Evolutionary conservation across 2,797 vertebrate genomes (phyloP), one percentile per base, ranked within the genome.

Genomic region (Urophycis tenuis): DNA sequence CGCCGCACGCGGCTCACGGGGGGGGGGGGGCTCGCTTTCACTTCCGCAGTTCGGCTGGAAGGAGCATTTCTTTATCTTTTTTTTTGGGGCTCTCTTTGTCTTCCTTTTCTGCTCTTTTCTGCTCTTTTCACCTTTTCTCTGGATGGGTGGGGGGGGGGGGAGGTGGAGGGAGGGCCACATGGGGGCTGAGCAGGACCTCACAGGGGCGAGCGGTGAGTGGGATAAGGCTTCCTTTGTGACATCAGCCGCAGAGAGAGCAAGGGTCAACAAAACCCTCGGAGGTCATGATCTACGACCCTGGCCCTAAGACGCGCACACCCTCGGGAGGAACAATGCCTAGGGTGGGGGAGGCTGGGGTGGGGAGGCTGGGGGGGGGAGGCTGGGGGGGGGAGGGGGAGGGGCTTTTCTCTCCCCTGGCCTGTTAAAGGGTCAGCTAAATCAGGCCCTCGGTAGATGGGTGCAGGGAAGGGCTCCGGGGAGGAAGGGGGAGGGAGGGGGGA

Each of bases 171-270:
- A 33, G 30, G 69, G 8, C 22, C n/a, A 11, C 17, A 89, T 83
- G 84, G 34, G 49, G 85, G 84, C 79, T 81, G 86, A 87, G 78
- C 78, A 53, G 82, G 91, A 92, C 90, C 91, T 90, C 91, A 91
- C 91, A 91, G 82, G 83, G 83, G 88, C 88, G 72, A 79, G 87
- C 81, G 82, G 85, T 87, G 87, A 88, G 87, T 78, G 84, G 87
- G 85, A 91, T 87, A 91, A 90, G 85, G 85, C 87, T 83, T 77
- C 79, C 86, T 91, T 91, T 91, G 90, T 91, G 88, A 87, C 87
- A 87, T 82, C 30, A 19, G 82, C 85, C 32, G 25, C 82, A 78
- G 74, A 79, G 74, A 79, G 92, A 85, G 86, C 90, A 92, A 82
- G 90, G 91, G 89, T 92, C 91, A 81, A 72, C 82, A 79, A 88